These are phyloP conservation scores for Ecliptopera silaceata DNA, from an alignment of 2,888 invertebrate genomes.

Conservation along the genomic window DNA sequence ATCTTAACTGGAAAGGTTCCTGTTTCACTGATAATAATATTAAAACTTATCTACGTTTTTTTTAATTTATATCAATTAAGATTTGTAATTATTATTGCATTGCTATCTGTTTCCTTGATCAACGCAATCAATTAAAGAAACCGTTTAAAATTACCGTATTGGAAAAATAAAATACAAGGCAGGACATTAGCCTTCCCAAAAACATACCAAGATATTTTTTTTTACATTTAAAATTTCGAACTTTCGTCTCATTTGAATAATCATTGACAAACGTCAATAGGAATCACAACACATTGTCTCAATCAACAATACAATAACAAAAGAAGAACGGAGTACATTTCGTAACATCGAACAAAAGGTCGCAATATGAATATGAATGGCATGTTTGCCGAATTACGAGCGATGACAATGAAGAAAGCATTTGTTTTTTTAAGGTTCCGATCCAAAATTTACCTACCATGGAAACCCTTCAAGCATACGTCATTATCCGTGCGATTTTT, in stretches of 20 bases:
- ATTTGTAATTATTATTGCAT: too few relatives aligned
- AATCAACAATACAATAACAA: slow-evolving; percentile 49
- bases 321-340: slow-evolving; percentile 61
- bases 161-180: too few relatives aligned
- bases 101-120: too few relatives aligned
- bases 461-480: background rate
- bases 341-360: slow-evolving; percentile 71
- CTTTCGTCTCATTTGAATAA: slow-evolving; percentile 28
- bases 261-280: slow-evolving; percentile 22
- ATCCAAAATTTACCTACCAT: slow-evolving; percentile 13
- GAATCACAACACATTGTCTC: slow-evolving; percentile 36
- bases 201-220: too few relatives aligned
- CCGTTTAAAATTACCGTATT: too few relatives aligned
- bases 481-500: too few relatives aligned
- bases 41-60: background rate
- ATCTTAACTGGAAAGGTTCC: slow-evolving; percentile 23
- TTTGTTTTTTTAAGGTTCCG: slow-evolving; percentile 43
- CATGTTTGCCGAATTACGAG: slow-evolving; percentile 67
- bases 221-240: slow-evolving; percentile 1
- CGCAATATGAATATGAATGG: slow-evolving; percentile 78
- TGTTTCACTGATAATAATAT: slow-evolving; percentile 26
- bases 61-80: too few relatives aligned
- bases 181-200: too few relatives aligned
- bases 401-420: slow-evolving; percentile 50
- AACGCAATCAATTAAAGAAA: too few relatives aligned